A percentile compares a stretch with the other conserved stretches of the same genome.
These are phyloP conservation scores for Euproctis similis DNA, from an alignment of 2,888 invertebrate species.

Conservation along the genomic window DNA sequence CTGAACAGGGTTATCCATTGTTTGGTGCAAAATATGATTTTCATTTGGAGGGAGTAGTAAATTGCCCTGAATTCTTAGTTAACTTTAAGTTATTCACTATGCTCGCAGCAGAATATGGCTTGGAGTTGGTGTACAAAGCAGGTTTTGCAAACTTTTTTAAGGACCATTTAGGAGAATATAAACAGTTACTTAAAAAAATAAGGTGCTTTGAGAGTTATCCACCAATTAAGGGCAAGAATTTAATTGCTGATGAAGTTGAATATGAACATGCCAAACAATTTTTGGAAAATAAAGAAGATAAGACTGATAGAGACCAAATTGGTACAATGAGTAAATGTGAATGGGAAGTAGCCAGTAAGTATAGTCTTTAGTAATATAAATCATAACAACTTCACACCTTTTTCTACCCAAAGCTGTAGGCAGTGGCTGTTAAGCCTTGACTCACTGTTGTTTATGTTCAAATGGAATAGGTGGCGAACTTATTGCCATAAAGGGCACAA, in stretches of 20 bases:
- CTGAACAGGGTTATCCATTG: conserved; percentile 80
- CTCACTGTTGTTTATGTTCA: too few relatives aligned
- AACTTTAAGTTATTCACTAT: conserved; percentile 90
- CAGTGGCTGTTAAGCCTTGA: too few relatives aligned
- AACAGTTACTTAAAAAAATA: conserved; percentile 82
- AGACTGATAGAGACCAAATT: conserved; percentile 58
- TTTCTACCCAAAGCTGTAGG: too few relatives aligned
- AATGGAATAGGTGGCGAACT: too few relatives aligned
- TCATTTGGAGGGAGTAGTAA: conserved; percentile 94
- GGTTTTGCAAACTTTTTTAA: conserved; percentile 88
- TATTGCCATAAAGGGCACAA: too few relatives aligned
- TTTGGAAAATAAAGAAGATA: conserved; percentile 54
- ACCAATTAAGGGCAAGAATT: conserved; percentile 67
- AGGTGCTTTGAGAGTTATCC: conserved; percentile 88
- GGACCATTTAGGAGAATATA: conserved; percentile 65
- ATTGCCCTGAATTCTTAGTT: conserved; percentile 99
- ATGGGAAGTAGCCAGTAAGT: conserved; percentile 95
- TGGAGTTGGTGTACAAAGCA: conserved; percentile 80
- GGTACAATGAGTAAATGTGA: conserved; percentile 92
- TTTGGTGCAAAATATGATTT: conserved; percentile 98
- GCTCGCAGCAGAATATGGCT: conserved; percentile 81
- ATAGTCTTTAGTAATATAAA: background rate
- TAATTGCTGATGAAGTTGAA: conserved; percentile 78
- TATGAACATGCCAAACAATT: conserved; percentile 83
- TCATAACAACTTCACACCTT: too few relatives aligned